These are phyloP conservation scores for Otocyon megalotis DNA, from an alignment of 2,113 vertebrate species.

Conservation along the genomic window DNA sequence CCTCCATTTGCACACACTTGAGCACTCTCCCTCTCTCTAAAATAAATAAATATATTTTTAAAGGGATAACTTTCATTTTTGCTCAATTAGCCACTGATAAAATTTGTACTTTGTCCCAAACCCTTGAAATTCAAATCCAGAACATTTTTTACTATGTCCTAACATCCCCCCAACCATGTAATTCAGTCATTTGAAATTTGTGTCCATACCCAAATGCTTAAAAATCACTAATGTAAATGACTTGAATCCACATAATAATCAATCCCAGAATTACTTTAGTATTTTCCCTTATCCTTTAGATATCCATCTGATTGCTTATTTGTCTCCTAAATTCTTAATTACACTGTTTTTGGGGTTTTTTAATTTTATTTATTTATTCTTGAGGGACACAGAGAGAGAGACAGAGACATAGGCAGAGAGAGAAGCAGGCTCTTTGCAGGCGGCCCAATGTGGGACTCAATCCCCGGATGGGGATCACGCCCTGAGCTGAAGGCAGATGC, in stretches of 20 bases:
- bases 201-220: neutral
- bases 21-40: neutral
- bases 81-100: slow-evolving; percentile 17
- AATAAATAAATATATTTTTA: neutral
- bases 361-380: too few species aligned
- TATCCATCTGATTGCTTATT: neutral
- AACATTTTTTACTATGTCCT: neutral
- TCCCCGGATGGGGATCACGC: too few species aligned
- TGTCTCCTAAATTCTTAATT: slow-evolving; percentile 8
- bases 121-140: neutral
- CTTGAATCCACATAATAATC: neutral
- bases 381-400: too few species aligned
- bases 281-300: neutral
- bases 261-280: neutral
- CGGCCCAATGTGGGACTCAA: too few species aligned
- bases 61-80: neutral
- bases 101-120: neutral
- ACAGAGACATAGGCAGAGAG: too few species aligned
- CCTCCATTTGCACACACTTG: neutral
- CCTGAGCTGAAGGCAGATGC: too few species aligned
- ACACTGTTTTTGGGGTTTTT: too few species aligned
- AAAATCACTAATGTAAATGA: slow-evolving; percentile 30
- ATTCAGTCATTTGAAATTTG: neutral
- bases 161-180: neutral
- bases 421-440: too few species aligned